Base-by-base conservation (phyloP, 2,797 vertebrate genomes). In the Tragopan temminckii region DNA sequence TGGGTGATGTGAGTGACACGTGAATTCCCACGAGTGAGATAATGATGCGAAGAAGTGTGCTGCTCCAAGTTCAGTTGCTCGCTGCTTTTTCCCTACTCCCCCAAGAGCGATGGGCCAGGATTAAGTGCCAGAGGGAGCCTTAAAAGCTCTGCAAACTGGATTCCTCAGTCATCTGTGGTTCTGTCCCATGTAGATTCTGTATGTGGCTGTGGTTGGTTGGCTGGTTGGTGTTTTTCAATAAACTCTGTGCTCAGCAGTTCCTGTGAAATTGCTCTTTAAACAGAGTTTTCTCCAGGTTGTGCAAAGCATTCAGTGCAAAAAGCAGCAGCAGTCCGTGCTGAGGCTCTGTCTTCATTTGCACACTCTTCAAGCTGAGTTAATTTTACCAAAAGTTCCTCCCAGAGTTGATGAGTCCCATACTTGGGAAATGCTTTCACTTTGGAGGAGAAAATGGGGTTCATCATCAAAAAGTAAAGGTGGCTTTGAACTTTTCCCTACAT, bases 41-140 rank as follows among this genome's bases (percentile, higher is more conserved):
- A 62, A 14, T 1, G 1, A 40, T 40, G 29, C 93, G 88, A 85
- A 93, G 94, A 91, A 89, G 68, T 0, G 11, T 78, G 80, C 10
- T 2, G 67, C 89, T 93, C 70, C 8, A 78, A 66, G 45, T 38
- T 72, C 40, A 11, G 66, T 78, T 85, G 20, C 70, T 96, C 1
- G 4, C 64, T 74, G 93, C 89, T 94, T 80, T 77, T 90, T 83
- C 71, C 58, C 63, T 36, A 21, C 52, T 70, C 91, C 72, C 70
- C 42, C 25, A 94, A 29, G 68, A 90, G 64, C 83, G 74, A 33
- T 31, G 72, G 89, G 48, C 89, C 92, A 57, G n/a, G 90, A 88
- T 92, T 90, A 92, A 94, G 90, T 89, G 89, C 93, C 91, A 92
- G 85, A 88, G 77, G 78, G 76, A 95, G 89, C 80, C 86, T 93